These are phyloP conservation scores for Drosophila prostipennis DNA, from an alignment of 2,888 invertebrate species.

Conservation along the genomic window DNA sequence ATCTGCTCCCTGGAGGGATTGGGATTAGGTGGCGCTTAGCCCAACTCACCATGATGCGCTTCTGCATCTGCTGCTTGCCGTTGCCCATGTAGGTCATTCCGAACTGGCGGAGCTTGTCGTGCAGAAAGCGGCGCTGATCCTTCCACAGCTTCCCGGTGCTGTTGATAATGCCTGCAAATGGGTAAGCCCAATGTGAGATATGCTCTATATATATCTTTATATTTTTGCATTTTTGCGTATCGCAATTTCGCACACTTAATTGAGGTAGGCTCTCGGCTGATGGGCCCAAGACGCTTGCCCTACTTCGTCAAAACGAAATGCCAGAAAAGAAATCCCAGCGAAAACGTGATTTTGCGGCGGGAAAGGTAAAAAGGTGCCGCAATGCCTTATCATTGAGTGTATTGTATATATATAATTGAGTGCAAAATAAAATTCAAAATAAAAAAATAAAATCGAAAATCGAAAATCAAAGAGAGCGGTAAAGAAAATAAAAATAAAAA, in stretches of 20 bases:
- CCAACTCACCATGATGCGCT: constrained; percentile 90
- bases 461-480: constrained; percentile 20
- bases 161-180: constrained; percentile 91
- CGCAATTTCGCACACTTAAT: constrained; percentile 54
- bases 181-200: constrained; percentile 1
- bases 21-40: neutral
- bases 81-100: constrained; percentile 94
- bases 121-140: constrained; percentile 93
- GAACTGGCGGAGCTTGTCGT: constrained; percentile 92
- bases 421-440: constrained; percentile 21
- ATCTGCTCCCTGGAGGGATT: neutral
- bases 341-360: constrained; percentile 29
- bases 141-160: constrained; percentile 95
- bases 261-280: constrained; percentile 76
- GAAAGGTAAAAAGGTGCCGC: constrained; percentile 24
- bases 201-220: no score
- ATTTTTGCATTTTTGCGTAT: constrained; percentile 22
- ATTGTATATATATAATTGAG: constrained; percentile 11
- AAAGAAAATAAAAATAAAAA: neutral
- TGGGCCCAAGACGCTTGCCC: constrained; percentile 39
- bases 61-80: constrained; percentile 92
- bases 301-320: constrained; percentile 49
- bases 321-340: constrained; percentile 47
- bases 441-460: constrained; percentile 5
- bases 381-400: constrained; percentile 31